Conservation (phyloP, 1,140 invertebrate genomes). For the Zelostemma sp. region DNA sequence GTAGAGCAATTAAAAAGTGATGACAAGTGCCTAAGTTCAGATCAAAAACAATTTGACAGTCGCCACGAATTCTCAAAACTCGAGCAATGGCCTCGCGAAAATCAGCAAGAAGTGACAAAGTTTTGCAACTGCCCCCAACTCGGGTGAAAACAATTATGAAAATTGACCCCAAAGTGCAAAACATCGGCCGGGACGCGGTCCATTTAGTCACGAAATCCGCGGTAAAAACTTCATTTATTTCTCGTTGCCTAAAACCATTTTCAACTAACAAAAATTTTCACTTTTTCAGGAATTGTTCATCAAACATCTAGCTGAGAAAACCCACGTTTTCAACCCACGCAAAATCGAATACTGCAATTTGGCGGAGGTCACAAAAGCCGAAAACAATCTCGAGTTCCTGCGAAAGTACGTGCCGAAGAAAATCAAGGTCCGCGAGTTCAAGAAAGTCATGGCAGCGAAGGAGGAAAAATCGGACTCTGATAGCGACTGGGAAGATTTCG, state of each 20-base stretch:
- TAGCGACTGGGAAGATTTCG: neutral
- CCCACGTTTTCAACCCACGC: neutral
- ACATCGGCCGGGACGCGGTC: constrained; percentile 20
- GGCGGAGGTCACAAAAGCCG: constrained; percentile 3
- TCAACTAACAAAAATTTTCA: too few relatives aligned
- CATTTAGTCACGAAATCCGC: constrained; percentile 25
- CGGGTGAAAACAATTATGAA: constrained; percentile 37
- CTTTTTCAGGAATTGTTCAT: constrained; percentile 26
- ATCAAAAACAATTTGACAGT: neutral
- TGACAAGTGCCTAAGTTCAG: neutral
- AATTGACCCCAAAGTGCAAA: constrained; percentile 28
- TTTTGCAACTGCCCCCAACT: constrained; percentile 15
- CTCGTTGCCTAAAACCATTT: too few relatives aligned
- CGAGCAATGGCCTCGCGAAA: neutral
- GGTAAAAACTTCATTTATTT: constrained; percentile 12
- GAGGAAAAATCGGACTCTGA: neutral
- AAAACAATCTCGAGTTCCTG: constrained; percentile 22
- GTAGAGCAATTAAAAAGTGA: too few relatives aligned
- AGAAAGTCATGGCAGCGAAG: constrained; percentile 23
- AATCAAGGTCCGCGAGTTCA: constrained; percentile 27
- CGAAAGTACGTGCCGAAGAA: constrained; percentile 22
- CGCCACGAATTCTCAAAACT: neutral
- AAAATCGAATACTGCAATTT: constrained; percentile 27
- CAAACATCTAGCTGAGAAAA: constrained; percentile 19
- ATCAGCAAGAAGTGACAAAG: constrained; percentile 4